These are phyloP conservation scores for Naja naja DNA, from an alignment of 2,113 vertebrate genomes.

Conservation along the genomic window DNA sequence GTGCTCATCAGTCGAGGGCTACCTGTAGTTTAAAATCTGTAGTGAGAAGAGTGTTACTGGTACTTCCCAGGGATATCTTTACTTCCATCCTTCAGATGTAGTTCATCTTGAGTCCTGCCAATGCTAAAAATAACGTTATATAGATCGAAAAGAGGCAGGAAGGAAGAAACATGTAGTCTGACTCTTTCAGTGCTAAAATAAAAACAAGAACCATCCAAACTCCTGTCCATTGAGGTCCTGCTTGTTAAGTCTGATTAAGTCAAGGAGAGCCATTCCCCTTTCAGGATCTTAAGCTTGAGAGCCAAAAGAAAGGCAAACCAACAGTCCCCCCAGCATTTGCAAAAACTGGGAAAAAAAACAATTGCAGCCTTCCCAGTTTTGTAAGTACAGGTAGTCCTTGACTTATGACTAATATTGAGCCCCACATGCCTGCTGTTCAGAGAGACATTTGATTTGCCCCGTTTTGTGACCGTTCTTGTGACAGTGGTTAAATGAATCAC, in stretches of 20 bases:
- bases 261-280: neutral
- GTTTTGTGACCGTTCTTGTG: too few species aligned
- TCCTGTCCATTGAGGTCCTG: neutral
- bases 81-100: neutral
- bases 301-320: neutral
- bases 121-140: neutral
- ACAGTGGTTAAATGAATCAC: too few species aligned
- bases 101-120: neutral
- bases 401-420: too few species aligned
- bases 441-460: too few species aligned
- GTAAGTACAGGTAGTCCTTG: neutral
- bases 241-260: neutral
- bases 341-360: neutral
- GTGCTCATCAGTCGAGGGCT: too few species aligned
- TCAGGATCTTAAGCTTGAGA: neutral
- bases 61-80: neutral
- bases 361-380: neutral
- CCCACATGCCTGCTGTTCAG: too few species aligned
- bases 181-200: neutral
- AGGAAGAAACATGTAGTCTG: neutral
- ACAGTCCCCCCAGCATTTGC: neutral
- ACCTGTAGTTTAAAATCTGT: neutral
- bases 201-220: neutral
- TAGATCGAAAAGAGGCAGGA: neutral
- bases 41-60: neutral